These are phyloP conservation scores for Todiramphus saurophagus DNA, from an alignment of 2,113 vertebrate species.

Conservation along the genomic window DNA sequence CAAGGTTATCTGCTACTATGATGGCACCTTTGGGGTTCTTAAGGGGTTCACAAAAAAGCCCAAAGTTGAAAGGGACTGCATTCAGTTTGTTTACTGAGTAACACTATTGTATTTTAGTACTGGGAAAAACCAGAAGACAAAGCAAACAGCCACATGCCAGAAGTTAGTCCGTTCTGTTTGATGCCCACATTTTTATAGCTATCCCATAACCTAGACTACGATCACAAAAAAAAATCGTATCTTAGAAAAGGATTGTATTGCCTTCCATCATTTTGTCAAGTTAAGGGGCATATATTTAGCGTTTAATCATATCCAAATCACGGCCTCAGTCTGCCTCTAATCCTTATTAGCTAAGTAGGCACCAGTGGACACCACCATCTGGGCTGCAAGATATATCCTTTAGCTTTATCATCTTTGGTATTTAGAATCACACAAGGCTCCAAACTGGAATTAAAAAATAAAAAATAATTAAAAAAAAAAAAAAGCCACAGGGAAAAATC, in stretches of 20 bases:
- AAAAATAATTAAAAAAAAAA: background rate
- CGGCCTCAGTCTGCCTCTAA: slow-evolving; percentile 24
- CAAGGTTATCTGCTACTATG: background rate
- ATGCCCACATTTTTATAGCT: background rate
- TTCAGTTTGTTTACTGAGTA: background rate
- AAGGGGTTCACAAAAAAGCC: background rate
- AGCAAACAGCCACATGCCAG: background rate
- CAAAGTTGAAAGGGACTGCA: background rate
- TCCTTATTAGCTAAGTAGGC: slow-evolving; percentile 22
- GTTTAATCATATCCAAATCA: background rate
- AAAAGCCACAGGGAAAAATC: background rate
- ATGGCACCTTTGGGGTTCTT: background rate
- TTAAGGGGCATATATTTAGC: background rate
- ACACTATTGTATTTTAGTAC: background rate
- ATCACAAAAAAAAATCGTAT: background rate
- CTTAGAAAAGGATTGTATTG: background rate
- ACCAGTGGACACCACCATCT: slow-evolving; percentile 48
- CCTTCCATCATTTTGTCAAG: background rate
- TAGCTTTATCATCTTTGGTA: slow-evolving; percentile 53
- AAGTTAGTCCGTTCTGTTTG: background rate
- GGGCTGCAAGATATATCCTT: slow-evolving; percentile 45
- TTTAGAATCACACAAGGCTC: slow-evolving; percentile 43
- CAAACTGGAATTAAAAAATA: background rate
- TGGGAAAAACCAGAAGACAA: background rate
- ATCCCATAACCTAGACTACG: background rate